Conservation (phyloP, 1,140 invertebrate genomes). For the Drosophila jambulina region DNA sequence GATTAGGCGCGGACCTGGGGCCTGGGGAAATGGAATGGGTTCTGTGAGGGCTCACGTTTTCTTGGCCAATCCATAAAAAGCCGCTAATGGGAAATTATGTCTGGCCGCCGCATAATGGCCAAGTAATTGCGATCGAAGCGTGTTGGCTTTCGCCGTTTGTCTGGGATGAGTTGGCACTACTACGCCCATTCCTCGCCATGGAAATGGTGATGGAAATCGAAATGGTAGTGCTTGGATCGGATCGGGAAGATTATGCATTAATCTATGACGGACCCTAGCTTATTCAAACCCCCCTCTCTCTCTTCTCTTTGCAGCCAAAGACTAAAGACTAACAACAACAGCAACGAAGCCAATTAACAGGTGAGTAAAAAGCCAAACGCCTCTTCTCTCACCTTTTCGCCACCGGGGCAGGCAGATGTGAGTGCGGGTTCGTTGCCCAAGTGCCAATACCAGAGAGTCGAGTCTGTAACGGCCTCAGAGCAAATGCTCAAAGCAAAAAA, state of each 20-base stretch:
- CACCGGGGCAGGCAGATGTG: background rate
- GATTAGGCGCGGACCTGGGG: slow-evolving; percentile 18
- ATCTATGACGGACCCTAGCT: slow-evolving; percentile 32
- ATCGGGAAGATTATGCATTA: slow-evolving; percentile 24
- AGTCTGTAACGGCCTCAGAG: slow-evolving; percentile 3
- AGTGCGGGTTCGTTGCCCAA: slow-evolving; percentile 23
- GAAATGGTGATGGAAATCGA: slow-evolving; percentile 24
- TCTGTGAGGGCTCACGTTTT: slow-evolving; percentile 53
- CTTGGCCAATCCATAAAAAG: slow-evolving; percentile 59
- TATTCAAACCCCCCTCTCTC: slow-evolving; percentile 8
- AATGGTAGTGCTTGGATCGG: slow-evolving; percentile 7
- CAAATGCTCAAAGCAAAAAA: background rate
- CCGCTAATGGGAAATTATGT: slow-evolving; percentile 68
- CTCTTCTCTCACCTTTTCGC: slow-evolving; percentile 4
- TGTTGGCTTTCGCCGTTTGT: slow-evolving; percentile 36
- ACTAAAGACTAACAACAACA: slow-evolving; percentile 18
- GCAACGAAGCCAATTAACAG: slow-evolving; percentile 25
- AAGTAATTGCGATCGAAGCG: slow-evolving; percentile 43
- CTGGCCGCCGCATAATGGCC: slow-evolving; percentile 36
- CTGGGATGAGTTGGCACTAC: slow-evolving; percentile 41
- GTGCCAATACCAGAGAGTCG: background rate
- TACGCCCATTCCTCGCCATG: background rate
- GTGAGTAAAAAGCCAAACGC: slow-evolving; percentile 27
- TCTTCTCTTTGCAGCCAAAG: slow-evolving; percentile 43
- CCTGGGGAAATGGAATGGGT: background rate